Evolutionary conservation across 2,797 vertebrate species (phyloP), one percentile per base, ranked within the genome.

Genomic region (Hydrophis major): DNA sequence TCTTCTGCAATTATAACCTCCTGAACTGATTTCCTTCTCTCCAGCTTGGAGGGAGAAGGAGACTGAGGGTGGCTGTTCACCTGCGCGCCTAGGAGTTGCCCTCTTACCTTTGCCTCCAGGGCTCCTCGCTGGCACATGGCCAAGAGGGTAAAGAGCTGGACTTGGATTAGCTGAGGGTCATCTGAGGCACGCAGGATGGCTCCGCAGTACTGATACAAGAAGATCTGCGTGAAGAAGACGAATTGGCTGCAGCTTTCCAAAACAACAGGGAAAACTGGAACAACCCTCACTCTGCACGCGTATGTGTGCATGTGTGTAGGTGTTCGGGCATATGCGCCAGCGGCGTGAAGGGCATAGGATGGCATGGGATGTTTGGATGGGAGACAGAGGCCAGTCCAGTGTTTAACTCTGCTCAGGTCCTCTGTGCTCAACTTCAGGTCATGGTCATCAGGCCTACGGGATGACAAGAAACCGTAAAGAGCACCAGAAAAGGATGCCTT

Each of bases 161-260:
- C 89, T 7, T 93, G 63, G 63, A 93, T 90, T 18, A 93, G 25
- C 56, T 91, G 92, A 60, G 86, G 60, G 86, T 93, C 56, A 27
- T 93, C 89, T 13, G 89, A 93, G 16, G 63, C 50, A 61, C 89
- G 86, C 55, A 93, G 55, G 10, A 93, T 83, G 42, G 86, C 89
- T 14, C 92, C 92, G 0, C 74, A 93, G 25, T 91, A 93, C 4
- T 93, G 89, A 13, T 93, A 93, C 20, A 93, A 86, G 86, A 91
- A 93, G 47, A 91, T 87, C 92, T 93, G 89, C 25, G 7, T 47
- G n/a, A 89, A 55, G 69, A 55, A 55, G 88, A 55, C 22, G 25
- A 28, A 56, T 61, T 7, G 4, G 59, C 32, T 74, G 11, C 2
- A 57, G 11, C 11, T 37, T 28, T 10, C 16, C 74, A 47, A 59